Conservation (phyloP, 2,888 invertebrate species). For the Drosophila lacicola region DNA sequence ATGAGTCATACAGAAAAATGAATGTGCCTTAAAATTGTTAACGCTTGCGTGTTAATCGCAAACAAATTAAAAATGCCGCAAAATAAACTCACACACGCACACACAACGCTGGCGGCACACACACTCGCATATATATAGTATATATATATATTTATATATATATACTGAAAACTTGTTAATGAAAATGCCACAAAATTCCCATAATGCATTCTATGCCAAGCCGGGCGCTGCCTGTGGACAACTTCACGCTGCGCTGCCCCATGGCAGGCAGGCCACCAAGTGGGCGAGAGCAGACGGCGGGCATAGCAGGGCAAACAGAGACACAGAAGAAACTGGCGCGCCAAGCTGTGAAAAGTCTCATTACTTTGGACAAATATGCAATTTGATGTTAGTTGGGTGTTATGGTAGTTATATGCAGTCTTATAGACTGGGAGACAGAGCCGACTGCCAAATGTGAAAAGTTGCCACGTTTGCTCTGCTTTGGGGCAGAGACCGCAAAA, state of each 20-base stretch:
- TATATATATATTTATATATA: constrained; percentile 18
- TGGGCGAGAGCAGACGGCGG: background rate
- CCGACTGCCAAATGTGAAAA: constrained; percentile 67
- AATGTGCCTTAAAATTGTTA: constrained; percentile 46
- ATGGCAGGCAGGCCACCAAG: constrained; percentile 4
- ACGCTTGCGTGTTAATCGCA: constrained; percentile 72
- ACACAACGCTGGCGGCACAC: background rate
- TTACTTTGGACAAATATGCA: constrained; percentile 82
- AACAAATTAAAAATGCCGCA: constrained; percentile 74
- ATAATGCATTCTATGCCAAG: constrained; percentile 72
- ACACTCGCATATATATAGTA: constrained; percentile 20
- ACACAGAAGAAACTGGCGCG: constrained; percentile 56
- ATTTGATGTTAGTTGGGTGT: constrained; percentile 64
- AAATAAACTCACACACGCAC: constrained; percentile 47
- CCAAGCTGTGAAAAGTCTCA: constrained; percentile 81
- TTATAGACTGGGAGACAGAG: constrained; percentile 32
- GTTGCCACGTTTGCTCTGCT: constrained; percentile 56
- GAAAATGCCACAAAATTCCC: constrained; percentile 83
- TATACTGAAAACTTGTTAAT: constrained; percentile 67
- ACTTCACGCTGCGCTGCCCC: constrained; percentile 70
- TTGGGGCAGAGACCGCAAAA: constrained; percentile 45
- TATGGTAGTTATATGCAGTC: constrained; percentile 42
- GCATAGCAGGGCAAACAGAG: background rate
- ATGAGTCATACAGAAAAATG: constrained; percentile 33
- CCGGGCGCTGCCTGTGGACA: constrained; percentile 54